A percentile compares a stretch with the other conserved stretches of the same genome.
Conservation (phyloP, 2,113 vertebrate genomes). For the Leuciscus idus region DNA sequence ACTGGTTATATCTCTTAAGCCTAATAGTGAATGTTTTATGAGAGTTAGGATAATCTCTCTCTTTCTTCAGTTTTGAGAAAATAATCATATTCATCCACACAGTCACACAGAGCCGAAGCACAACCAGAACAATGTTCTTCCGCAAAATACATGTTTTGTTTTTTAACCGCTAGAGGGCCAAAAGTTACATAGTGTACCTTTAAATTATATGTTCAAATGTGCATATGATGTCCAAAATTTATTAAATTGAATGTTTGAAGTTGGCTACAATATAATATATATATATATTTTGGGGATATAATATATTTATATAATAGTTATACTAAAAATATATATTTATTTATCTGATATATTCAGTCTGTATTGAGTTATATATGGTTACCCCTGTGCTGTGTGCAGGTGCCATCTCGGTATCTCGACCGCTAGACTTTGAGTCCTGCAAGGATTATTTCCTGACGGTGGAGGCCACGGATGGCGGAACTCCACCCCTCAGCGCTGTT, state of each 20-base stretch:
- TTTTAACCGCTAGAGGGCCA: no score
- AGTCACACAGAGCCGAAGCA: no score
- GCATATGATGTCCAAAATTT: background rate
- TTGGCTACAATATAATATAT: background rate
- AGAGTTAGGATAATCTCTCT: no score
- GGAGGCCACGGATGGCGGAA: constrained; percentile 93
- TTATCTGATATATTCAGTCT: no score
- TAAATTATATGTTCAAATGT: background rate
- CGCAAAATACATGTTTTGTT: no score
- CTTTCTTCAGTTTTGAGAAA: no score
- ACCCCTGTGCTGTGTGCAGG: constrained; percentile 71
- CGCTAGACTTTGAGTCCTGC: constrained; percentile 91
- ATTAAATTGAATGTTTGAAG: background rate
- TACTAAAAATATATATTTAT: background rate
- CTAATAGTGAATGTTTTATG: no score
- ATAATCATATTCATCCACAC: no score
- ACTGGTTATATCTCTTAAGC: no score
- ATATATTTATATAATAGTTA: background rate
- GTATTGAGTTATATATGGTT: background rate
- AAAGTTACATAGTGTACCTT: no score
- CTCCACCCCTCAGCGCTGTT: constrained; percentile 86
- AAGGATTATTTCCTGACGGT: constrained; percentile 92
- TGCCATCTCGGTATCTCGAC: constrained; percentile 82
- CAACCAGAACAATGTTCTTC: no score
- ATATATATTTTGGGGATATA: background rate